Evolutionary conservation across 2,113 vertebrate genomes (phyloP), one percentile per base, ranked within the genome.

Genomic region (Tachycineta bicolor): DNA sequence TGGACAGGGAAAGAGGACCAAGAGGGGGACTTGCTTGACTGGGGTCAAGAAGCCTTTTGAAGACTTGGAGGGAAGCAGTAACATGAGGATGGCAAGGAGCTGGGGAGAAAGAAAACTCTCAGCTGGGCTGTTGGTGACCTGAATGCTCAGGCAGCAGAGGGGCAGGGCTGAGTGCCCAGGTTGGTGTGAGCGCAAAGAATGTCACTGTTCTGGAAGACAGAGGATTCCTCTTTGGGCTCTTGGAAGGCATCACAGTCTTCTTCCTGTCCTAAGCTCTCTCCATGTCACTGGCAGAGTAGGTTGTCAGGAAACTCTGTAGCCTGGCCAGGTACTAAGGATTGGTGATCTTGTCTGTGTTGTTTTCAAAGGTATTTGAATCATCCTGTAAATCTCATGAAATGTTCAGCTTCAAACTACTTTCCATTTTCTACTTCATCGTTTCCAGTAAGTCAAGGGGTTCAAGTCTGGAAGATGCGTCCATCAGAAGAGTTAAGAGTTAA

Each of bases 161-260:
- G 50, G 39, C 12, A 20, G 49, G 59, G 39, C 47, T 77, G 74
- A 41, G 86, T 26, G 47, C 44, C 31, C 63, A 46, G 60, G 20
- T 0, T 88, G 50, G n/a, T 62, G 58, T 20, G 15, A 75, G 47
- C 1, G 0, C 46, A 83, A 89, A 78, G 9, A 2, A 1, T 26
- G 20, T 65, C 62, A 60, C 34, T 0, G 0, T 67, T 76, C 58
- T 63, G 28, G 24, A 47, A 83, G 31, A 44, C 37, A 67, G 29
- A 25, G 13, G n/a, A 53, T 58, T 83, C 23, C 43, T 53, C 2
- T 49, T 20, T 33, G 31, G 11, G 53, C 26, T 87, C 28, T 53
- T 63, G 34, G 37, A 92, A 49, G 9, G 12, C 46, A 33, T 43
- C 26, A 41, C 4, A 28, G 62, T 39, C 62, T 70, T 33, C 34